Base-by-base conservation (phyloP, 2,113 vertebrate genomes). In the Lucifuga dentata region DNA sequence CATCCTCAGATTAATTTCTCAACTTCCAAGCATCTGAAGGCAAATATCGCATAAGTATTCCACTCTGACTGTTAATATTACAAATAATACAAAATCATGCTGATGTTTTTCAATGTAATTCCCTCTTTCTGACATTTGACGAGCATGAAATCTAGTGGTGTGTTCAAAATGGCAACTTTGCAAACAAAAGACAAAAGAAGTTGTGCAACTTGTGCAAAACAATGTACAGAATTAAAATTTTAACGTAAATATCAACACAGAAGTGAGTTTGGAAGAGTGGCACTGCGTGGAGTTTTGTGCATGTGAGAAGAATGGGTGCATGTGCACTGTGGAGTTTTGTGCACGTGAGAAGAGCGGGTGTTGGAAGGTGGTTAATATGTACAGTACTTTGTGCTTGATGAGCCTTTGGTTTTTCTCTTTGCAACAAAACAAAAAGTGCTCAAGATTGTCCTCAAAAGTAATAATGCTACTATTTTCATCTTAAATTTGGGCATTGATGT, bases 141-240 rank as follows among this genome's bases (percentile, higher is more conserved):
- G 36, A 64, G 48, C 43, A 58, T 5, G 6, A 81, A 65, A 78
- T 56, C 44, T 48, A 19, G 43, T 45, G 50, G 35, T 19, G 24
- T 16, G 51, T 48, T n/a, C 5, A 23, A 44, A 52, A 66, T n/a
- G n/a, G 68, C 57, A 70, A 73, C 59, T 21, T 72, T 2, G 21
- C 64, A 60, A 40, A 44, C 15, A 15, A 57, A 50, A 53, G n/a
- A 45, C 76, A 46, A 67, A 32, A 38, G 23, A 49, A 81, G 9
- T 26, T 88, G 92, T 91, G 90, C 87, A 91, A 91, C 81, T 69
- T 72, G 73, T 84, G 83, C 78, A 83, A 86, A 85, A 40, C 40
- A 65, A 61, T 29, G 13, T 32, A 16, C 8, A 48, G 58, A 4
- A 2, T 3, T 44, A 33, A 49, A 15, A 1, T 44, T 63, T 7